Evolutionary conservation across 1,140 invertebrate species (phyloP).

Genomic region (Ptiloglossa arizonensis): DNA sequence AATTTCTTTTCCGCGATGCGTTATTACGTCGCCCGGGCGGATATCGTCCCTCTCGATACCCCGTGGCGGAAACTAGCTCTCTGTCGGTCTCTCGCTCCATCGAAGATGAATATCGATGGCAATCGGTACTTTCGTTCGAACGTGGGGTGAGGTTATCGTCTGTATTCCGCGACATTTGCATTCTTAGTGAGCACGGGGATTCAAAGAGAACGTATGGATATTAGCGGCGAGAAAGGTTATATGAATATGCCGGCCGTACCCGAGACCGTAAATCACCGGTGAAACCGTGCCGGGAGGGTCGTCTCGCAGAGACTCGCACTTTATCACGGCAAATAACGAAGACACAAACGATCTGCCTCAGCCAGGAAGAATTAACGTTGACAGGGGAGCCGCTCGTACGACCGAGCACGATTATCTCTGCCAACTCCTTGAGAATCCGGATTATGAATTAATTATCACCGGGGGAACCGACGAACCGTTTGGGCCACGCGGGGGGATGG

Average conservation of each 20-base stretch:
- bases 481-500: constrained; percentile 31
- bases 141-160: not conserved
- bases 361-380: constrained; percentile 63
- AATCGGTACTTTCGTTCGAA: not conserved
- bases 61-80: not conserved
- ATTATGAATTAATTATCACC: constrained; percentile 66
- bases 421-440: constrained; percentile 47
- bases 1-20: not conserved
- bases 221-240: constrained; percentile 63
- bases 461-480: not conserved
- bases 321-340: constrained; percentile 66
- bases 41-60: not conserved
- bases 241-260: constrained; percentile 63
- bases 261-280: constrained; percentile 61
- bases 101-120: constrained; percentile 18
- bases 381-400: constrained; percentile 34
- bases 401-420: constrained; percentile 39
- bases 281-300: constrained; percentile 43
- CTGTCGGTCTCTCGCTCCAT: no score
- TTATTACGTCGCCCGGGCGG: not conserved
- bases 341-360: constrained; percentile 57
- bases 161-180: constrained; percentile 37
- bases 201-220: constrained; percentile 67
- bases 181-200: constrained; percentile 45
- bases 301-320: constrained; percentile 51